phyloP scores from a whole-genome alignment of 2,888 invertebrate species.

The Meteorus colon region DNA sequence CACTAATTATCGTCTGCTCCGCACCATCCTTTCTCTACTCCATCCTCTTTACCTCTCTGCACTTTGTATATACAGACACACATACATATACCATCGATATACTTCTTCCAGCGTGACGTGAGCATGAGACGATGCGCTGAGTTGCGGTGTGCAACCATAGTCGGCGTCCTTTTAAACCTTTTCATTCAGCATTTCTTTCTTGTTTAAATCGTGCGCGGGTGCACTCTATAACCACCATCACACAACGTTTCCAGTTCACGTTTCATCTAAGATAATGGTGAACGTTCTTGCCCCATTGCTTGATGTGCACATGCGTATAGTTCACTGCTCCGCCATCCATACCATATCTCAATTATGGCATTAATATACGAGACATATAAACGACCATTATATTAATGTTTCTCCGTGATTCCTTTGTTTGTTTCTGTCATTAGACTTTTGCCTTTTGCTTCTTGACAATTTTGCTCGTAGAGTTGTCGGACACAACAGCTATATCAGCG shows the following conservation, averaged over 20 bases:
- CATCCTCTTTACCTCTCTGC: background rate
- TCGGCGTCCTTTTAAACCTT: slow-evolving; percentile 52
- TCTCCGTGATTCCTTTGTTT: slow-evolving; percentile 18
- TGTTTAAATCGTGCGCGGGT: slow-evolving; percentile 34
- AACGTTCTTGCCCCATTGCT: slow-evolving; percentile 58
- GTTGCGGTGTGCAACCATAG: slow-evolving; percentile 29
- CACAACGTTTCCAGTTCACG: slow-evolving; percentile 19
- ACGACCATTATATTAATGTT: slow-evolving; percentile 35
- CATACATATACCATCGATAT: slow-evolving; percentile 46
- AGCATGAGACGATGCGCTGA: slow-evolving; percentile 36
- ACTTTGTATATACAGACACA: background rate
- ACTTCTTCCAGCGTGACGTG: slow-evolving; percentile 47
- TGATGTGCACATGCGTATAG: slow-evolving; percentile 49
- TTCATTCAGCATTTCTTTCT: slow-evolving; percentile 20
- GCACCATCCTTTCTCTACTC: slow-evolving; percentile 35
- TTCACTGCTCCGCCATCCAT: slow-evolving; percentile 48
- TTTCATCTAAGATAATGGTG: slow-evolving; percentile 54
- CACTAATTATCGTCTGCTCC: slow-evolving; percentile 54
- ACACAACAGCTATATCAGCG: background rate
- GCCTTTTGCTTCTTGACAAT: background rate
- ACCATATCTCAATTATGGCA: slow-evolving; percentile 70
- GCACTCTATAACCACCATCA: background rate
- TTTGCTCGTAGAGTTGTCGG: slow-evolving; percentile 27
- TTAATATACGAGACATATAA: slow-evolving; percentile 70
- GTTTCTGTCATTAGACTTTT: background rate